Evolutionary conservation across 2,113 vertebrate genomes (phyloP).

Genomic region (Tachysurus fulvidraco): DNA sequence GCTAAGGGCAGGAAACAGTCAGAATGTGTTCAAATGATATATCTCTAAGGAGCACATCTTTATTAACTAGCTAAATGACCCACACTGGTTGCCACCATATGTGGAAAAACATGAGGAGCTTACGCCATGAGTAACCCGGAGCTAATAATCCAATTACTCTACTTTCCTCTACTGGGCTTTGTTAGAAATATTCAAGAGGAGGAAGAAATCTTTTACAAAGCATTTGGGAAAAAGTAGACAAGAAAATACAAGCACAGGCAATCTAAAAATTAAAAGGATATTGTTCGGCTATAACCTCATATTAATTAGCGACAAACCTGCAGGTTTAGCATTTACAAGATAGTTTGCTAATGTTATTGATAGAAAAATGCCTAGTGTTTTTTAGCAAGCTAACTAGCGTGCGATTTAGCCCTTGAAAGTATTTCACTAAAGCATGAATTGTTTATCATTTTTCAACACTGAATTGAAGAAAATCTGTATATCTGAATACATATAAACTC

Average conservation of each 20-base stretch:
- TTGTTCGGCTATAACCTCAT: neutral
- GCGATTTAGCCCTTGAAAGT: neutral
- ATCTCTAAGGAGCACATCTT: conserved; percentile 19
- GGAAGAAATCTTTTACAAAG: neutral
- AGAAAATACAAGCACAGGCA: neutral
- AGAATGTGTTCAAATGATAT: neutral
- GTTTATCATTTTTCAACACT: neutral
- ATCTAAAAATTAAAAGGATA: neutral
- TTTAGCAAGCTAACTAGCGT: neutral
- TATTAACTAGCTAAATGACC: conserved; percentile 44
- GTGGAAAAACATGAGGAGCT: conserved; percentile 13
- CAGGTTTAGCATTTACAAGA: neutral
- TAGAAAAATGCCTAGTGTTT: neutral
- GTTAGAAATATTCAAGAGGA: neutral
- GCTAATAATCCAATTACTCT: conserved; percentile 24
- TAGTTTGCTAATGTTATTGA: neutral
- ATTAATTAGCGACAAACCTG: neutral
- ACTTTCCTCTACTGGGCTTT: neutral
- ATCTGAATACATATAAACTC: neutral
- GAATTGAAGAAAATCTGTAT: neutral
- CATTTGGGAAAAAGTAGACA: neutral
- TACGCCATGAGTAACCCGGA: neutral
- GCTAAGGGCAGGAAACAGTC: conserved; percentile 18
- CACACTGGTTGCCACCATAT: conserved; percentile 29
- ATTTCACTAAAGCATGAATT: neutral